Evolutionary conservation across 64 coral and sea anemone species (phyloP).

Genomic region (Stylophora pistillata): DNA sequence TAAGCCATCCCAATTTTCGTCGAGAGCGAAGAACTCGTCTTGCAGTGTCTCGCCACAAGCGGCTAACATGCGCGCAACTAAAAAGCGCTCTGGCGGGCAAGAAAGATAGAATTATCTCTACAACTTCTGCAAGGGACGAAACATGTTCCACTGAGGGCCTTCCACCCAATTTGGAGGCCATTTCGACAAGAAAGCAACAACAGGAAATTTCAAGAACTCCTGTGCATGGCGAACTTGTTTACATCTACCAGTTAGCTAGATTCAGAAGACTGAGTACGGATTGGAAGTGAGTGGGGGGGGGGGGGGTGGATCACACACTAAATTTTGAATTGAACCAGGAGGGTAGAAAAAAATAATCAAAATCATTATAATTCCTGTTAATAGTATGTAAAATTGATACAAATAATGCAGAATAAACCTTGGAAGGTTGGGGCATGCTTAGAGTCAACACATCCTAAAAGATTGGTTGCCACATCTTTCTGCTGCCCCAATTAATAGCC

Average conservation of each 20-base stretch:
- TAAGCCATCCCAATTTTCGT: conserved; percentile 52
- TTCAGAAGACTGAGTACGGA: background rate
- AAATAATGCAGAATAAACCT: too few relatives aligned
- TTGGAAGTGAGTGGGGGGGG: background rate
- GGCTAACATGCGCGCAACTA: conserved; percentile 45
- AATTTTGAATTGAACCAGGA: background rate
- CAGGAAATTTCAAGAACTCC: background rate
- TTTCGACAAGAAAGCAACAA: background rate
- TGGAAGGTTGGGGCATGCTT: too few relatives aligned
- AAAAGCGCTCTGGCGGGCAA: conserved; percentile 46
- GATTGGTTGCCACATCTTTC: too few relatives aligned
- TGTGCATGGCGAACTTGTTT: background rate
- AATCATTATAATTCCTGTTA: too few relatives aligned
- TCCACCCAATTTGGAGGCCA: conserved; percentile 48
- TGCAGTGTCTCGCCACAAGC: conserved; percentile 54
- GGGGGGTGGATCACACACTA: background rate
- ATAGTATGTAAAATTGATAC: too few relatives aligned
- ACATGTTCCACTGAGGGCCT: conserved; percentile 28
- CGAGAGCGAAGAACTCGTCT: conserved; percentile 48
- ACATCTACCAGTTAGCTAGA: background rate
- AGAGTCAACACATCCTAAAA: too few relatives aligned
- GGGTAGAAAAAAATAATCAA: background rate
- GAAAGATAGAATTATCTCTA: conserved; percentile 64
- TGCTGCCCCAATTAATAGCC: too few relatives aligned
- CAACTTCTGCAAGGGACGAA: conserved; percentile 47